Conservation (phyloP, 2,888 invertebrate genomes). For the Protonemura montana region DNA sequence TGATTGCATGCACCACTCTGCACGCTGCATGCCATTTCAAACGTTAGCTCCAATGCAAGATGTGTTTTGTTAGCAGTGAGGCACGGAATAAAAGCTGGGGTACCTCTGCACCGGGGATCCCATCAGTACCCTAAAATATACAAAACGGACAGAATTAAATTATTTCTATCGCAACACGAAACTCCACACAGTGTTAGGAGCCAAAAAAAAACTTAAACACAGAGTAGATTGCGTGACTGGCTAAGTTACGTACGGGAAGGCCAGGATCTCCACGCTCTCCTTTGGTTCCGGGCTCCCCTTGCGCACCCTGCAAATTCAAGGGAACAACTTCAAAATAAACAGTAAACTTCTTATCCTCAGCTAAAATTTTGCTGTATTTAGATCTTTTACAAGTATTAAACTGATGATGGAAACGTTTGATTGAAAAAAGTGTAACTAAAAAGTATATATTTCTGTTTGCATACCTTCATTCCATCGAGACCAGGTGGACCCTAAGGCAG, state of each 20-base stretch:
- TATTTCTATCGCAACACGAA: conserved; percentile 20
- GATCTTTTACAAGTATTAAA: too few relatives aligned
- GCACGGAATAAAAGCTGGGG: conserved; percentile 52
- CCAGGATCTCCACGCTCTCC: conserved; percentile 94
- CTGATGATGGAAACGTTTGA: too few relatives aligned
- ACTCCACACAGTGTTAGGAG: conserved; percentile 37
- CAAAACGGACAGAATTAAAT: conserved; percentile 38
- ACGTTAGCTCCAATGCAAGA: conserved; percentile 44
- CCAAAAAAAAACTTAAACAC: neutral
- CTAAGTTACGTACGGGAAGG: conserved; percentile 77
- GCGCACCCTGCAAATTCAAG: conserved; percentile 74
- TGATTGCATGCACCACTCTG: neutral
- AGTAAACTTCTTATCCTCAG: too few relatives aligned
- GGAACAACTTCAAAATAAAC: too few relatives aligned
- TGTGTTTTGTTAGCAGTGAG: conserved; percentile 37
- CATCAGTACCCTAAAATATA: conserved; percentile 85
- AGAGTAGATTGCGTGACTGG: neutral
- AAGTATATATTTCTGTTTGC: conserved; percentile 55
- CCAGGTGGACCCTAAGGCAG: conserved; percentile 88
- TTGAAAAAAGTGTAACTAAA: neutral
- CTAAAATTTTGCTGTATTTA: too few relatives aligned
- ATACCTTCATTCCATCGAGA: conserved; percentile 95
- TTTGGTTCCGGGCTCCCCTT: conserved; percentile 90
- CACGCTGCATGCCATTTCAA: conserved; percentile 34
- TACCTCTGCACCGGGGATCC: conserved; percentile 92